Evolutionary conservation across 2,888 invertebrate genomes (phyloP).

Genomic region (Bugulina stolonifera): DNA sequence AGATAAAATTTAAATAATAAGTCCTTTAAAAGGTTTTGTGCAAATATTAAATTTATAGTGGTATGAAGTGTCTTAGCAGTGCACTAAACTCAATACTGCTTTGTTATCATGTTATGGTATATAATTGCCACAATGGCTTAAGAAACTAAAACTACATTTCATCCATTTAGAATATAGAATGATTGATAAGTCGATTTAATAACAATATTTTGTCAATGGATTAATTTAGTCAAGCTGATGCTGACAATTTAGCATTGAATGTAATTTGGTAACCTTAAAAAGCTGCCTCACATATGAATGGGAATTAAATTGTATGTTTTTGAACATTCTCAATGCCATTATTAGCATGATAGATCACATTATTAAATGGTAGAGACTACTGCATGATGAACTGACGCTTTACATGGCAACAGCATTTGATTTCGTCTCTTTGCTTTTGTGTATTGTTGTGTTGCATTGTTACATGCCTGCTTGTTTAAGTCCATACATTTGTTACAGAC

Average conservation of each 20-base stretch:
- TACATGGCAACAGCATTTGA: too few relatives aligned
- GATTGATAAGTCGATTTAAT: not conserved
- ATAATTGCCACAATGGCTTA: too few relatives aligned
- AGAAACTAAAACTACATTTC: too few relatives aligned
- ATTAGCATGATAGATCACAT: too few relatives aligned
- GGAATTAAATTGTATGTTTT: not conserved
- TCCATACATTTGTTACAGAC: too few relatives aligned
- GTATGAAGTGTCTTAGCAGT: not conserved
- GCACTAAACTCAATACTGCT: not conserved
- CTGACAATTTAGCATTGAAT: slow-evolving; percentile 17
- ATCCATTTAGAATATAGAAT: not conserved
- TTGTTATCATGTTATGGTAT: not conserved
- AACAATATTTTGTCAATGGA: not conserved
- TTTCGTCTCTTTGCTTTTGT: too few relatives aligned
- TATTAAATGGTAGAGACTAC: too few relatives aligned
- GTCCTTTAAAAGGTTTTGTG: not conserved
- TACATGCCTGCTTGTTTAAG: too few relatives aligned
- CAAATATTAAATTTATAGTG: too few relatives aligned
- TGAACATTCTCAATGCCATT: not conserved
- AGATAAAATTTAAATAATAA: not conserved
- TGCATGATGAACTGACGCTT: too few relatives aligned
- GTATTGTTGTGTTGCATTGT: too few relatives aligned
- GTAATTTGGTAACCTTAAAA: not conserved
- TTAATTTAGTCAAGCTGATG: slow-evolving; percentile 1
- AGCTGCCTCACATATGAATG: not conserved